A percentile compares a stretch with the other conserved stretches of the same genome.
These are phyloP conservation scores for Ecliptopera silaceata DNA, from an alignment of 2,888 invertebrate species.

Conservation along the genomic window DNA sequence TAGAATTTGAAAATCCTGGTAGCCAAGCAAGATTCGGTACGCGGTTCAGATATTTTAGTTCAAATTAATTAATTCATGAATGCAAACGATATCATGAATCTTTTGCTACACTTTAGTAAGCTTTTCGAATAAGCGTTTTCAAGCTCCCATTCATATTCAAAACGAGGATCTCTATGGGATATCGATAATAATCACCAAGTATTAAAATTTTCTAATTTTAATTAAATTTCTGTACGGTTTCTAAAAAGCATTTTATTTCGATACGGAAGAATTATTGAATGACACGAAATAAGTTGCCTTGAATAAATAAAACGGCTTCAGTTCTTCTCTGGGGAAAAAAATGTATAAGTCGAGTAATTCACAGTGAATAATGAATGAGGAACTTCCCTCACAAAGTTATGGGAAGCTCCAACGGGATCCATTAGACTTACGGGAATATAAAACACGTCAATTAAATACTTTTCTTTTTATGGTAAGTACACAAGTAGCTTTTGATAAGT, in stretches of 20 bases:
- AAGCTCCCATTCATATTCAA: constrained; percentile 10
- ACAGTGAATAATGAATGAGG: constrained; percentile 75
- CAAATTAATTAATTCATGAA: constrained; percentile 39
- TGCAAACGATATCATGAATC: background rate
- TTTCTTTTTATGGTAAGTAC: constrained; percentile 24
- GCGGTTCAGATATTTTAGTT: constrained; percentile 49
- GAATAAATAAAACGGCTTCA: constrained; percentile 71
- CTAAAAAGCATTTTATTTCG: constrained; percentile 43
- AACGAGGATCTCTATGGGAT: constrained; percentile 10
- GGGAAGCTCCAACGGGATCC: constrained; percentile 47
- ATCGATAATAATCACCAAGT: constrained; percentile 13
- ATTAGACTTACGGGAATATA: constrained; percentile 53
- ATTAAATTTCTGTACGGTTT: constrained; percentile 39
- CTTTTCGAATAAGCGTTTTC: constrained; percentile 7
- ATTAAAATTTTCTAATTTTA: constrained; percentile 26
- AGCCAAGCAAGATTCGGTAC: too few relatives aligned
- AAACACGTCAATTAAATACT: constrained; percentile 57
- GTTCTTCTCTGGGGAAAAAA: constrained; percentile 61
- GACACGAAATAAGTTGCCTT: constrained; percentile 58
- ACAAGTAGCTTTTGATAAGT: constrained; percentile 14
- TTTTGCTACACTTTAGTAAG: constrained; percentile 3
- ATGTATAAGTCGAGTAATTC: constrained; percentile 69
- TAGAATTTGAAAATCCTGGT: too few relatives aligned
- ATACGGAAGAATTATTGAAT: constrained; percentile 54
- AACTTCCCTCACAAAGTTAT: constrained; percentile 54